Evolutionary conservation across 2,797 vertebrate genomes (phyloP).

Genomic region (Lithobates sylvaticus): DNA sequence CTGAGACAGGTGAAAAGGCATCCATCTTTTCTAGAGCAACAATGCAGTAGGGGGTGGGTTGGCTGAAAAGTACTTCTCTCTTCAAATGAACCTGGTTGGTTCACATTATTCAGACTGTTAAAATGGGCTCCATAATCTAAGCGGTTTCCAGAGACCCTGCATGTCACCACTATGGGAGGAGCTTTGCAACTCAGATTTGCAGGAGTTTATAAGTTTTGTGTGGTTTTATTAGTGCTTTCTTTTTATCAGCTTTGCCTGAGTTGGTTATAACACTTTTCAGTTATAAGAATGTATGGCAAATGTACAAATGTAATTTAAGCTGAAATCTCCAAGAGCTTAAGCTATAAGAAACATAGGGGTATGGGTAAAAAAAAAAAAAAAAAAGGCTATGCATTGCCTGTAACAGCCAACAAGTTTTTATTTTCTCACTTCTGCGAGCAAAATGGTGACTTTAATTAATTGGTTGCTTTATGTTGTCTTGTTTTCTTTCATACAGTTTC

Average conservation of each 20-base stretch:
- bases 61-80: constrained; percentile 1
- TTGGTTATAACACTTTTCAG: no score
- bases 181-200: constrained; percentile 15
- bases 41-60: constrained; percentile 21
- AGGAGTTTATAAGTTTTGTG: constrained; percentile 1
- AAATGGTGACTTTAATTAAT: no score
- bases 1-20: constrained; percentile 39
- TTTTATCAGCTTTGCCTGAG: not conserved
- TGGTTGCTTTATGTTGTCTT: no score
- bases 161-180: constrained; percentile 53
- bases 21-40: constrained; percentile 1
- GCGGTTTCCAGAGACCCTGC: constrained; percentile 34
- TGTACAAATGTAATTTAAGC: no score
- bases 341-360: no score
- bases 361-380: no score
- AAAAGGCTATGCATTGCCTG: no score
- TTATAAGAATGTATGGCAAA: no score
- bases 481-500: no score
- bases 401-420: no score
- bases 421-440: no score
- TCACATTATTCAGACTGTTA: constrained; percentile 15
- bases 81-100: constrained; percentile 33
- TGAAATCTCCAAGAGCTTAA: no score
- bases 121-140: constrained; percentile 38
- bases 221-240: not conserved